Evolutionary conservation across 2,113 vertebrate species (phyloP).

Genomic region (Odontesthes bonariensis): DNA sequence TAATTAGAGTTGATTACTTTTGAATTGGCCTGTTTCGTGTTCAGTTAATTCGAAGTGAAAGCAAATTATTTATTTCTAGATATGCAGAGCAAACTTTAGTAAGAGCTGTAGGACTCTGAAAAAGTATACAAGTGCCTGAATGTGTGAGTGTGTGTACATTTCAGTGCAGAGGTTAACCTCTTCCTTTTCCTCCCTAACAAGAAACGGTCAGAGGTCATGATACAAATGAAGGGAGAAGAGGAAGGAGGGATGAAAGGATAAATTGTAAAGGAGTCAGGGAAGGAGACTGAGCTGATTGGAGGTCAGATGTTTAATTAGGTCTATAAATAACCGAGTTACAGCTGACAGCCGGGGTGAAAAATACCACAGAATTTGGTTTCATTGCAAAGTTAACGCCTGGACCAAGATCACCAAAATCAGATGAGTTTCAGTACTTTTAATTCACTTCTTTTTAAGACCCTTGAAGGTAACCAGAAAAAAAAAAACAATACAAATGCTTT

Average conservation of each 20-base stretch:
- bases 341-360: conserved; percentile 20
- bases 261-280: conserved; percentile 61
- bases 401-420: neutral
- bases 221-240: conserved; percentile 70
- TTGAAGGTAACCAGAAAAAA: too few species aligned
- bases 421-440: neutral
- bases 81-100: conserved; percentile 4
- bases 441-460: too few species aligned
- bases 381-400: neutral
- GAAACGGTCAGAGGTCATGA: conserved; percentile 61
- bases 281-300: conserved; percentile 68
- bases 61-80: conserved; percentile 33
- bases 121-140: neutral
- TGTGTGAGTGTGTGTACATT: conserved; percentile 31
- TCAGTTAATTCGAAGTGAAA: conserved; percentile 48
- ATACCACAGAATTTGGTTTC: neutral
- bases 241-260: conserved; percentile 73
- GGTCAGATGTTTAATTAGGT: conserved; percentile 69
- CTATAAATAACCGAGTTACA: conserved; percentile 68
- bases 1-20: conserved; percentile 6
- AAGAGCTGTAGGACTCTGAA: conserved; percentile 11
- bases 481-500: too few species aligned
- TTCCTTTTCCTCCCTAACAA: conserved; percentile 73
- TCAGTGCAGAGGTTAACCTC: conserved; percentile 69
- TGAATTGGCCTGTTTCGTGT: conserved; percentile 14